phyloP scores from a whole-genome alignment of 2,797 vertebrate species.

The Dromococcyx pavoninus region DNA sequence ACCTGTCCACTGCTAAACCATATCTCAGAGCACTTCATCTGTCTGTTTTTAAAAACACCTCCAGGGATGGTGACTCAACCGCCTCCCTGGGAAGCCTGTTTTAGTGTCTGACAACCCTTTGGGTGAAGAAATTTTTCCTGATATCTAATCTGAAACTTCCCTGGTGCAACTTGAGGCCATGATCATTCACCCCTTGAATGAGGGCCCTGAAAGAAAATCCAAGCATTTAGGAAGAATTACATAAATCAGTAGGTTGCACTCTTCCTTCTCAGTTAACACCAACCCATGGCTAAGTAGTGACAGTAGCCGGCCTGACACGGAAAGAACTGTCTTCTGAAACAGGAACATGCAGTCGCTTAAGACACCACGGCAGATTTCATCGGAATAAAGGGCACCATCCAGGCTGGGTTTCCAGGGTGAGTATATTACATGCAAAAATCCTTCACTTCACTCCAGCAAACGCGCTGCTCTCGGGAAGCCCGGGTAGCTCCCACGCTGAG shows the following conservation, averaged over 20 bases:
- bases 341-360: not conserved
- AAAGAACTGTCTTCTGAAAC: not conserved
- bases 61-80: no score
- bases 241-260: not conserved
- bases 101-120: no score
- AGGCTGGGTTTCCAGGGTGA: not conserved
- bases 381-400: not conserved
- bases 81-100: no score
- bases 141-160: no score
- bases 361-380: not conserved
- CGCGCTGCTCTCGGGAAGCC: rapidly evolving
- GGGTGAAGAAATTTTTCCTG: no score
- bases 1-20: no score
- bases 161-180: no score
- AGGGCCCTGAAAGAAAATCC: not conserved
- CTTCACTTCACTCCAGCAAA: not conserved
- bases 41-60: no score
- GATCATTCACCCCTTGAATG: not conserved
- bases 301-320: not conserved
- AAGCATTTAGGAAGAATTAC: not conserved
- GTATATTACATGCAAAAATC: not conserved
- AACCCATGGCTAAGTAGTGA: not conserved
- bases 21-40: no score
- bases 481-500: not conserved
- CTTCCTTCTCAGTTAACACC: not conserved